These are phyloP conservation scores for Hippopotamyrus pictus DNA, from an alignment of 2,797 vertebrate species.

Conservation along the genomic window DNA sequence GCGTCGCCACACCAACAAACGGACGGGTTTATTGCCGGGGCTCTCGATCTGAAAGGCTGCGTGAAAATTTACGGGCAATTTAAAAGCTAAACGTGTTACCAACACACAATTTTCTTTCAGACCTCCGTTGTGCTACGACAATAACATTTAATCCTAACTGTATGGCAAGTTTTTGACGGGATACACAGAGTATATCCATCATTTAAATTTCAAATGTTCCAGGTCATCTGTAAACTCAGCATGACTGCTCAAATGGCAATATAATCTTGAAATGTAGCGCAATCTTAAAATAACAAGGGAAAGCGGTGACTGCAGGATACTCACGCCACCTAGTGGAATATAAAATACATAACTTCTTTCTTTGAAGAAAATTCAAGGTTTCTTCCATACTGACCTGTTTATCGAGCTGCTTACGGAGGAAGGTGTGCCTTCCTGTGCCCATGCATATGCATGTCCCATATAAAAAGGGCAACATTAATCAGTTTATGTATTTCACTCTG, in stretches of 20 bases:
- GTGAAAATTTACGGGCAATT: neutral
- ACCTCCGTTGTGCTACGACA: neutral
- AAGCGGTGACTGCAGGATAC: neutral
- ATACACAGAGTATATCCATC: neutral
- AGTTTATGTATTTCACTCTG: neutral
- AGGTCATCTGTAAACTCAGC: constrained; percentile 3
- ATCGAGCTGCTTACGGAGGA: neutral
- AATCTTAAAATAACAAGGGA: neutral
- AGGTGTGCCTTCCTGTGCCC: neutral
- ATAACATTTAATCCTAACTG: neutral
- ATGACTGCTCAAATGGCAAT: neutral
- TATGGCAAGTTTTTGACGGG: neutral
- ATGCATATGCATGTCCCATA: neutral
- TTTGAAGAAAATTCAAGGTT: neutral
- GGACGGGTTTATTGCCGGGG: neutral
- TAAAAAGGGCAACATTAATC: constrained; percentile 6
- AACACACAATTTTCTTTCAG: neutral
- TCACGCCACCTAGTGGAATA: constrained; percentile 16
- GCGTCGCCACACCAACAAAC: neutral
- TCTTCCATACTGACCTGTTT: neutral
- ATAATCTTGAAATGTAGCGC: neutral
- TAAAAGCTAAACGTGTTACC: neutral
- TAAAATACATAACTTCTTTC: neutral
- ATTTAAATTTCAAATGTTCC: constrained; percentile 12
- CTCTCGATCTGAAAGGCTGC: neutral